These are phyloP conservation scores for Alexandromys fortis DNA, from an alignment of 2,113 vertebrate species.

Conservation along the genomic window DNA sequence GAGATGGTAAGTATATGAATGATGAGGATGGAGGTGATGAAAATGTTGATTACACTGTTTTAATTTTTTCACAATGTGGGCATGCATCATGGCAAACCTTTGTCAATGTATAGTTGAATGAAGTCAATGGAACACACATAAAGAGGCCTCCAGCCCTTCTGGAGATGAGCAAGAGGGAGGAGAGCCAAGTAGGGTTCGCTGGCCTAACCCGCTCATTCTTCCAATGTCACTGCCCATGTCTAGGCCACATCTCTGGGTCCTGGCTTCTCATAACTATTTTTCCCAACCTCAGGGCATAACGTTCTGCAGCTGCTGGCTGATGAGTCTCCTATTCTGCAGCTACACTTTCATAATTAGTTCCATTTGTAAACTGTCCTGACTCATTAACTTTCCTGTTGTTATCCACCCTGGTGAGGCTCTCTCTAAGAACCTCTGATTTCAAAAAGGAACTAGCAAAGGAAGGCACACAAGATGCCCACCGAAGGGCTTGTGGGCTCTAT, in stretches of 20 bases:
- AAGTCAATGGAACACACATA: no score
- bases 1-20: no score
- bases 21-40: no score
- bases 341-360: neutral
- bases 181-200: no score
- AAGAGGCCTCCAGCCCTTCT: no score
- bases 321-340: neutral
- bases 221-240: neutral
- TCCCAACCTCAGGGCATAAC: neutral
- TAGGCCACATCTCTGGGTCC: neutral
- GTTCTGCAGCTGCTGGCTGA: neutral
- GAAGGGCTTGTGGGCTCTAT: neutral
- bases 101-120: no score
- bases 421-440: neutral
- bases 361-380: neutral
- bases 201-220: no score
- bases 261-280: neutral
- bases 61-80: no score
- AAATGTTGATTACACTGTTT: no score
- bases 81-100: no score
- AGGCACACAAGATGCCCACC: neutral
- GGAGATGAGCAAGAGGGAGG: no score
- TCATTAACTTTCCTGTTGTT: neutral
- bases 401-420: no score
- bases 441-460: neutral